Base-by-base conservation (phyloP, 1,140 invertebrate species). In the Coelopa frigida region DNA sequence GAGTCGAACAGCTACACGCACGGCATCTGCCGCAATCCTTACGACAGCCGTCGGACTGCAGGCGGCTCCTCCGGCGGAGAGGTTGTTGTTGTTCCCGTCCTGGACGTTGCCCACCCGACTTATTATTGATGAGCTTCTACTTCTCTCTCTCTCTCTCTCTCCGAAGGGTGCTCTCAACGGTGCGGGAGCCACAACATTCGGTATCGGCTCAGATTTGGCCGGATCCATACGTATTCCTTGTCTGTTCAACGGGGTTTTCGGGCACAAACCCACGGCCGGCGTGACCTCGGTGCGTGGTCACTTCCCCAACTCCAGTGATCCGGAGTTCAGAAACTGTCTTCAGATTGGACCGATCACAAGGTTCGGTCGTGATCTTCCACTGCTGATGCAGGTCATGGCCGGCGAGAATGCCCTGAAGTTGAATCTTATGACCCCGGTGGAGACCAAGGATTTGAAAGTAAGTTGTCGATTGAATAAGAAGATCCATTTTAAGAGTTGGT, bases 191-290 rank as follows among this genome's bases (percentile, higher is more conserved):
- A 84, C 85, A 2, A 63, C 86, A 0, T 73, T 91, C 37, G 87
- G 89, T 23, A 70, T 96, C 24, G 88, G 88, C 7, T 89, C 88
- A 0, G 92, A 96, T 67, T 80, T 94, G 45, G 85, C 81, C 10
- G 82, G 92, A 8, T 93, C 89, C 11, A 86, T 95, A 49, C 77
- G 91, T 21, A 72, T 95, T 54, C 92, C 92, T 2, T 77, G 85
- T 8, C 75, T 85, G 27, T 92, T 87, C 59, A 88, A 83, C 70
- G 91, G 92, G 15, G 72, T 94, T 22, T 94, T 88, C 61, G 89
- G 89, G 20, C 87, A 92, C 63, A 94, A 92, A 59, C 82, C 89
- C 14, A 83, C 87, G 1, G 74, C 60, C 72, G 78, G 75, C 27
- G 59, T 78, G 21, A 61, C 80, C 20, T 57, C 80, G 0, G 67